Conservation (phyloP, 2,113 vertebrate genomes). For the Craseonycteris thonglongyai region DNA sequence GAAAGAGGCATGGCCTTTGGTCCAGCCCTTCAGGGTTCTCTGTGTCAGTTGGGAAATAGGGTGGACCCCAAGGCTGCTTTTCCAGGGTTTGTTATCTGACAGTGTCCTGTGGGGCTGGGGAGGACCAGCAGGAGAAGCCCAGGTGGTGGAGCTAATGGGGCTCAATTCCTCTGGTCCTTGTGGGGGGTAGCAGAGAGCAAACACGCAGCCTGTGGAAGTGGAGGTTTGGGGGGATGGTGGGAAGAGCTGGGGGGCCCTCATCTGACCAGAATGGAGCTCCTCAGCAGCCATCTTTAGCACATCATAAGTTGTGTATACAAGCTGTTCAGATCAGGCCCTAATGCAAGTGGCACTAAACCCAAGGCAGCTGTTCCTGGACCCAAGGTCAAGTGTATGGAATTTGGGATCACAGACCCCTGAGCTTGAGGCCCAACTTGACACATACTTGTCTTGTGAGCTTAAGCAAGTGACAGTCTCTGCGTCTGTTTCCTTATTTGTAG, state of each 20-base stretch:
- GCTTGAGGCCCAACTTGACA: neutral
- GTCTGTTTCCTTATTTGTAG: neutral
- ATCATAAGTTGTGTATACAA: neutral
- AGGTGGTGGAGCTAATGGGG: neutral
- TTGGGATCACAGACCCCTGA: neutral
- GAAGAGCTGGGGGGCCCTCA: neutral
- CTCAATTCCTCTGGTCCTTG: neutral
- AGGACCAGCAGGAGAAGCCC: no score
- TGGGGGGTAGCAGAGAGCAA: neutral
- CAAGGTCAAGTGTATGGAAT: neutral
- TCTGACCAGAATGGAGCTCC: neutral
- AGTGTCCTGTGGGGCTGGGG: neutral
- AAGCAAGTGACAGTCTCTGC: neutral
- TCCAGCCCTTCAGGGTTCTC: neutral
- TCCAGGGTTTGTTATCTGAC: neutral
- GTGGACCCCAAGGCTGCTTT: neutral
- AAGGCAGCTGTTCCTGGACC: neutral
- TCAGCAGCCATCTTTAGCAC: accelerated
- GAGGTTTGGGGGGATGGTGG: no score
- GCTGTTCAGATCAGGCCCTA: neutral
- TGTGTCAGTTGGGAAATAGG: neutral
- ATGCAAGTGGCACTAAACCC: neutral
- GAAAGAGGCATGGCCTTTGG: neutral
- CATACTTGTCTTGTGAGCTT: neutral
- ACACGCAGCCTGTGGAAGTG: neutral